Evolutionary conservation across 2,113 vertebrate genomes (phyloP).

Genomic region (Eulemur rufifrons): DNA sequence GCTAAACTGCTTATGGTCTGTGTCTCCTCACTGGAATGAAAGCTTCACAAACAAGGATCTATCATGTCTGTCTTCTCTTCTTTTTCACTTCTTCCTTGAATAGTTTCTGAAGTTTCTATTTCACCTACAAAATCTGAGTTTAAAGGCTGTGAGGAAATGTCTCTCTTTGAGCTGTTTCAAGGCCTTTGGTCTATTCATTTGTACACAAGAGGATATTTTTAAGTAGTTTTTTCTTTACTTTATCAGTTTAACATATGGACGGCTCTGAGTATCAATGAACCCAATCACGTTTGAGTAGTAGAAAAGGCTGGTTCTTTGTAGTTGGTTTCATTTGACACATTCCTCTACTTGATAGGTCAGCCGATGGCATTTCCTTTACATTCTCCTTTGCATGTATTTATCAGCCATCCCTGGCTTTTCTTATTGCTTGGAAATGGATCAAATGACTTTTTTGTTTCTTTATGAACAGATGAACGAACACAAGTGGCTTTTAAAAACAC

Average conservation of each 20-base stretch:
- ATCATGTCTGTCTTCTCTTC: neutral
- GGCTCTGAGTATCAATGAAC: neutral
- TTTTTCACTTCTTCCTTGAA: neutral
- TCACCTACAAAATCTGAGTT: neutral
- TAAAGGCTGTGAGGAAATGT: neutral
- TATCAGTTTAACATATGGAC: neutral
- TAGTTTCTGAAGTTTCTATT: neutral
- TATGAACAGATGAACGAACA: constrained; percentile 29
- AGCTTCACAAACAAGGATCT: neutral
- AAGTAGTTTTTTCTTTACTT: neutral
- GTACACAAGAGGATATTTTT: neutral
- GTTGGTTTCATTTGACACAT: neutral
- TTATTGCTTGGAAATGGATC: neutral
- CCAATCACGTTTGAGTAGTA: neutral
- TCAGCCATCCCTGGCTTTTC: neutral
- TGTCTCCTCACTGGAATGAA: neutral
- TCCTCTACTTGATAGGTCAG: neutral
- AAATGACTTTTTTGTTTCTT: constrained; percentile 10
- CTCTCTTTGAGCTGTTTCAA: neutral
- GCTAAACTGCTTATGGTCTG: neutral
- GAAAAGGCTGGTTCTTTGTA: neutral
- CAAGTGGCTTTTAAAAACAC: constrained; percentile 27
- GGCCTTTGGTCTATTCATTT: neutral
- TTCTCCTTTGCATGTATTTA: neutral
- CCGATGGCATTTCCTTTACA: neutral